Evolutionary conservation across 2,113 vertebrate genomes (phyloP), one percentile per base, ranked within the genome.

Genomic region (Protomyctophum bolini): DNA sequence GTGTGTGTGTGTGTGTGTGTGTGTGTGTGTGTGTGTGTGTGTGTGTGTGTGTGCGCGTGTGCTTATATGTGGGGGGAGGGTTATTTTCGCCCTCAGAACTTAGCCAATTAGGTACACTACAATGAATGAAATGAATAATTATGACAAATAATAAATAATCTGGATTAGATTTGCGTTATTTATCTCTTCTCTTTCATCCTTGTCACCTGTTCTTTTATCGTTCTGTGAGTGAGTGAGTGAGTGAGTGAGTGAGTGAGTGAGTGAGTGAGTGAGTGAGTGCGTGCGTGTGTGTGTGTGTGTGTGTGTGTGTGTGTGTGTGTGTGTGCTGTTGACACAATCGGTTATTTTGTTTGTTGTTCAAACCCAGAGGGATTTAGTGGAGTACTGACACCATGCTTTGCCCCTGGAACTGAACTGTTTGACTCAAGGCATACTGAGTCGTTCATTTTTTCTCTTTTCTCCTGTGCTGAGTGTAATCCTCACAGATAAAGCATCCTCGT

Each of bases 401-500:
- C 86, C 85, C 83, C 73, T 9, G 29, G 58, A 83, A 72, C 70
- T 68, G 72, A 86, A 84, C 81, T 61, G 76, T 88, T 84, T 83
- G 83, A 88, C 85, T 90, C 71, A 48, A 64, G 77, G 72, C 73
- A 83, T 79, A 79, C 81, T 12, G 33, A 48, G 8, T 9, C n/a
- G 11, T 14, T 41, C 58, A 6, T 33, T 54, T 41, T 47, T 63
- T 82, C 68, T 41, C 33, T 41, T 41, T 41, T 12, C 33, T 33
- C 60, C 66, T 1, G 62, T 64, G 28, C 71, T 52, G 62, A 0
- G 70, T 83, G 83, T 90, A 90, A 90, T 90, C 86, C 84, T 82
- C 55, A 58, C 71, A 87, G 86, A 90, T 87, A 88, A 88, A 88
- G 77, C 81, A 80, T 74, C 79, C 77, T 87, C 75, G 81, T 71